phyloP scores from a whole-genome alignment of 2,113 vertebrate genomes.

The Excalfactoria chinensis region DNA sequence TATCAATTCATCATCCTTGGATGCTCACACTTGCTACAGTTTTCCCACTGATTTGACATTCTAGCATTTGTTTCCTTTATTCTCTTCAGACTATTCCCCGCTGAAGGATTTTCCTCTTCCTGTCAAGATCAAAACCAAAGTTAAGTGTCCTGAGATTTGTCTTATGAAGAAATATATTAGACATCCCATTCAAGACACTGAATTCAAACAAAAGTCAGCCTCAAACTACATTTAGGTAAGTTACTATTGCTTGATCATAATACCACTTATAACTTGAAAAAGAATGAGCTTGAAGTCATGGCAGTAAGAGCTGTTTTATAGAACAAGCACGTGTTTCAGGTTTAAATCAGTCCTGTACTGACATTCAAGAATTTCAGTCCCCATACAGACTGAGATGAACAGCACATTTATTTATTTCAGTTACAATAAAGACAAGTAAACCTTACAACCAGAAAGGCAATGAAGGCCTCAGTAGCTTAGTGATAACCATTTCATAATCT shows the following conservation, averaged over 20 bases:
- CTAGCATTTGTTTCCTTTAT: background rate
- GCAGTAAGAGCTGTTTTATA: background rate
- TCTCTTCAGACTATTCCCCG: background rate
- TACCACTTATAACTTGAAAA: background rate
- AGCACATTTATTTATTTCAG: conserved; percentile 82
- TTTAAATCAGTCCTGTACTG: conserved; percentile 49
- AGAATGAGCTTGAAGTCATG: background rate
- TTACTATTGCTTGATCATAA: background rate
- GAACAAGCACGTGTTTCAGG: conserved; percentile 31
- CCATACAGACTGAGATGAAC: conserved; percentile 82
- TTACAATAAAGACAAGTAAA: conserved; percentile 74
- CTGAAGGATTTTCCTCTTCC: background rate
- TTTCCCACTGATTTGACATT: background rate
- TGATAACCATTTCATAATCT: conserved; percentile 54
- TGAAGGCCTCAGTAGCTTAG: conserved; percentile 65
- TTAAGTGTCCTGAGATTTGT: background rate
- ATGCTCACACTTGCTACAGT: background rate
- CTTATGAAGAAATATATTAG: background rate
- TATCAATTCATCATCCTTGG: background rate
- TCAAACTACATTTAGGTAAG: background rate
- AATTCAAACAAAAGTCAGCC: background rate
- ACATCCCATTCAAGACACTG: background rate
- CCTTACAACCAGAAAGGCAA: conserved; percentile 76
- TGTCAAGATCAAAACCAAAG: background rate
- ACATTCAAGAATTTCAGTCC: conserved; percentile 81